Evolutionary conservation across 2,113 vertebrate genomes (phyloP), one percentile per base, ranked within the genome.

Genomic region (Xiphophorus couchianus): DNA sequence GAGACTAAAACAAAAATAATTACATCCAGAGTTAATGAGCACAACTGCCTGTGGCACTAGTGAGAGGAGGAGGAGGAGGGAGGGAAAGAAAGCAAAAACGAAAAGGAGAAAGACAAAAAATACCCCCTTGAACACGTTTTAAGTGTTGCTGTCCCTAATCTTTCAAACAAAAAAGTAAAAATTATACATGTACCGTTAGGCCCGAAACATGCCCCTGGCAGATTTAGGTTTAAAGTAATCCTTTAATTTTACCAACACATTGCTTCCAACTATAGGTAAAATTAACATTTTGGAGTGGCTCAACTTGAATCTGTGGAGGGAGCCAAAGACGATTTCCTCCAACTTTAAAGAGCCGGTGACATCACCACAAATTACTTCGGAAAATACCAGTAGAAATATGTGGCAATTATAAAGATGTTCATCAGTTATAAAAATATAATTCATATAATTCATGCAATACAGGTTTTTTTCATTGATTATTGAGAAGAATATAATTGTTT

Each of bases 1-100:
- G 93, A 94, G 91, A 93, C 91, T 92, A 92, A 91, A 93, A 93
- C 89, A 90, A 93, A 94, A 93, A 93, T 92, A 93, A 94, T 93
- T 90, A 92, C 88, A 85, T 70, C 74, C 81, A 86, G 74, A 88
- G 91, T 92, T 93, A 93, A 93, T 93, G 91, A 94, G 90, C 82
- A 86, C 88, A 88, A 90, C 86, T 81, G 90, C 90, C 88, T 74
- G 58, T 73, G 85, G 92, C 83, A 35, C 62, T 73, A 39, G 48
- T 71, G 54, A 74, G 70, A 72, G 37, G 14, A 76, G 37, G 69
- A 62, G 51, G 74, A 62, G 54, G 74, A 71, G 33, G 30, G 58
- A 30, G 0, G 30, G 31, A 62, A 33, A 51, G 11, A 62, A 6
- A 48, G 6, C 5, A 42, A 67, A 27, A 66, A 42, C 3, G 14